A percentile compares a stretch with the other conserved stretches of the same genome.
phyloP scores from a whole-genome alignment of 2,797 vertebrate species.

The Smutsia temminckii region DNA sequence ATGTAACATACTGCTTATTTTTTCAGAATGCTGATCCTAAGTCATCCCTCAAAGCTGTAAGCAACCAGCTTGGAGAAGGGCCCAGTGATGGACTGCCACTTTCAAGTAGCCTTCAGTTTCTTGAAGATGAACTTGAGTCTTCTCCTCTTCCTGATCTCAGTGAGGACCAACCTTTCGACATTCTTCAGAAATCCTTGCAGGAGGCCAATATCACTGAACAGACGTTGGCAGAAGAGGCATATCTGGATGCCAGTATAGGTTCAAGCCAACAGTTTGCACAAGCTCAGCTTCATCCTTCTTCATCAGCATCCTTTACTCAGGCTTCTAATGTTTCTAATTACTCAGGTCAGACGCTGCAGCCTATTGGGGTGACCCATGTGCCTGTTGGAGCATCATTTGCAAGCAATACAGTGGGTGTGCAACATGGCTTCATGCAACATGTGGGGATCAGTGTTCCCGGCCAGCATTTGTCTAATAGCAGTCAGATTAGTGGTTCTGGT shows the following conservation, averaged over 20 bases:
- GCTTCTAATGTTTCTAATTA: conserved; percentile 91
- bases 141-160: conserved; percentile 93
- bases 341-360: conserved; percentile 90
- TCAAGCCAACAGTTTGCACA: conserved; percentile 91
- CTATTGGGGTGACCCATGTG: conserved; percentile 91
- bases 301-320: conserved; percentile 95
- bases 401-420: conserved; percentile 90
- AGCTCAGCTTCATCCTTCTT: conserved; percentile 92
- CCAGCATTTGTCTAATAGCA: conserved; percentile 92
- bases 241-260: conserved; percentile 94
- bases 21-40: conserved; percentile 91
- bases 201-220: conserved; percentile 99
- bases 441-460: conserved; percentile 91
- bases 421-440: conserved; percentile 95
- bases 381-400: conserved; percentile 88
- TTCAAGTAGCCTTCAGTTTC: conserved; percentile 96
- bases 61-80: conserved; percentile 91
- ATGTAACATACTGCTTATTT: conserved; percentile 36
- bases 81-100: conserved; percentile 93
- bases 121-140: conserved; percentile 95
- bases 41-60: conserved; percentile 92
- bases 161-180: conserved; percentile 98
- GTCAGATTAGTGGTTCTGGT: conserved; percentile 89
- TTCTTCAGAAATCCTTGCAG: conserved; percentile 98
- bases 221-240: conserved; percentile 97